Base-by-base conservation (phyloP, 2,113 vertebrate species). In the Mus spicilegus region DNA sequence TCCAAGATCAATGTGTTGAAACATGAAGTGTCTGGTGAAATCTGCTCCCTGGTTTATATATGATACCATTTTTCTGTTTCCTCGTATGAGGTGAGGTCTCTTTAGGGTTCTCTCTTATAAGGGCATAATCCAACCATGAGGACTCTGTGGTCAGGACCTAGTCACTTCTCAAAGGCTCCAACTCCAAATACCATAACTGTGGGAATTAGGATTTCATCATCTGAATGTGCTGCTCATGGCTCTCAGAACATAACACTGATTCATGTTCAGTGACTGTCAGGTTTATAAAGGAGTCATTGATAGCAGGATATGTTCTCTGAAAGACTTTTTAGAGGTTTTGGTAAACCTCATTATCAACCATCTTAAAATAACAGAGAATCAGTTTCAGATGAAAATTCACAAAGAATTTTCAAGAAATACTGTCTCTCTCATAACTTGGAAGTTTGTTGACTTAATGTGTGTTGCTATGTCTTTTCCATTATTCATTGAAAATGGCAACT, bases 341-440 rank as follows among this genome's bases (percentile, higher is more conserved):
- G 51, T 76, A 77, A 96, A 58, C 51, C 65, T 96, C 69, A 89
- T 89, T 87, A 96, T 22, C 61, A 94, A 89, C 33, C 72, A 91
- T 51, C 77, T 90, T 86, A 81, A 92, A 96, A 85, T 87, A 88
- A 90, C 63, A 49, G 77, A 86, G 90, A 88, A 72, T 28, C 19
- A 81, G 69, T n/a, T 77, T 95, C 73, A 87, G 46, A 82, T 94
- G 73, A 96, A 93, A 95, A 94, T 69, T 69, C 33, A 85, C 67
- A 94, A 93, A 91, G 28, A 91, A 87, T 96, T 87, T 95, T 63
- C 95, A 87, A 85, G 80, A 95, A 96, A 93, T 22, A 80, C 86
- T 65, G 19, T 69, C 65, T 89, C 33, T 88, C 61, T 49, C 65
- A 70, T 11, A 94, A 85, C n/a, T 96, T 95, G 65, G 80, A 95